Evolutionary conservation across 2,113 vertebrate species (phyloP).

Genomic region (Trinectes maculatus): DNA sequence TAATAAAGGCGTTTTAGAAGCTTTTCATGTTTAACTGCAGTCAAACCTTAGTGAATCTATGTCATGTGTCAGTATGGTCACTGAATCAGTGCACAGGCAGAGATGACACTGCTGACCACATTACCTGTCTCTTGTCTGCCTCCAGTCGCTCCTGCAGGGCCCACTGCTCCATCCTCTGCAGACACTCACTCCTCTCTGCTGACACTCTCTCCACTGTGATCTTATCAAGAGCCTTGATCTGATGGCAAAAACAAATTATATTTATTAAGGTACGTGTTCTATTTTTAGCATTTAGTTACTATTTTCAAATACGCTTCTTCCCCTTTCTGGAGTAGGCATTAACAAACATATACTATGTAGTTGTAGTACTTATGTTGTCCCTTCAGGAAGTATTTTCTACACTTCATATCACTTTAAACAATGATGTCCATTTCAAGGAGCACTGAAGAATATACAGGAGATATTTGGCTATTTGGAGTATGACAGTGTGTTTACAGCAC

Average conservation of each 20-base stretch:
- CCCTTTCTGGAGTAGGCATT: background rate
- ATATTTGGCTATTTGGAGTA: too few relatives aligned
- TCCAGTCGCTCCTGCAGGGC: conserved; percentile 81
- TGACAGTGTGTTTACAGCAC: background rate
- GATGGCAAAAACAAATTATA: background rate
- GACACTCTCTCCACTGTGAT: conserved; percentile 90
- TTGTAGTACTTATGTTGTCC: background rate
- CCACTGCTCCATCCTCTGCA: conserved; percentile 89
- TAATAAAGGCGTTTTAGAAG: too few relatives aligned
- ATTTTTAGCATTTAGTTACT: too few relatives aligned
- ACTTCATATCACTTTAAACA: too few relatives aligned
- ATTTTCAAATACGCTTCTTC: too few relatives aligned
- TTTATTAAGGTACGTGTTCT: too few relatives aligned
- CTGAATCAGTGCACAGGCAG: background rate
- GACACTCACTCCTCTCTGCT: conserved; percentile 89
- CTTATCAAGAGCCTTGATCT: conserved; percentile 93
- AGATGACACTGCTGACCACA: background rate
- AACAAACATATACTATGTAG: background rate
- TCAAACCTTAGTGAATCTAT: too few relatives aligned
- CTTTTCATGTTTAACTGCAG: too few relatives aligned
- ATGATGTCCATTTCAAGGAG: too few relatives aligned
- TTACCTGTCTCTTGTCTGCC: conserved; percentile 90
- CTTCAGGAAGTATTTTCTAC: background rate
- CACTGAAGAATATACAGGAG: too few relatives aligned
- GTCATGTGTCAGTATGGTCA: too few relatives aligned